Base-by-base conservation (phyloP, 2,113 vertebrate species). In the Cebidichthys violaceus region DNA sequence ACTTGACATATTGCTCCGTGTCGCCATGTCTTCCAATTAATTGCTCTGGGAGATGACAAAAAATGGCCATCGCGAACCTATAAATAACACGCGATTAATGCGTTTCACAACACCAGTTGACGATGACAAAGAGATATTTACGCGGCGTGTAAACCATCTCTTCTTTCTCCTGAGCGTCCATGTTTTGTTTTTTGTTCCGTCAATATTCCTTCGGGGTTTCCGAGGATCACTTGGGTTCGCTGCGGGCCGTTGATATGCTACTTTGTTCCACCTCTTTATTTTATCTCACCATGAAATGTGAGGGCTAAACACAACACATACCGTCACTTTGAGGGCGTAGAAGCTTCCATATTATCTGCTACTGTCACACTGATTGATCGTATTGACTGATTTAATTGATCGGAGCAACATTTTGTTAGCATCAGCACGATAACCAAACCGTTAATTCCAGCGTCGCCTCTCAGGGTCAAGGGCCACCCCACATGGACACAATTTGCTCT, bases 81-180 rank as follows among this genome's bases (percentile, higher is more conserved):
- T 87, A 88, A 84, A 88, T 81, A 88, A 77, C 76, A 3, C 43
- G 52, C 86, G 86, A 90, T 64, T 87, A 81, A 86, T 78, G 77
- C 62, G 55, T 81, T 88, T 81, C 77, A 35, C 67, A 61, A 77
- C 79, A 61, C 15, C 50, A 50, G 54, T 80, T 82, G 87, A 90
- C 70, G 60, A 77, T 11, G 69, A 69, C 54, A 14, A 29, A 62
- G 20, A 62, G 45, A 70, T 64, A 75, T 68, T 62, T 65, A 70
- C 27, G 29, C 61, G 73, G 27, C 1, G 18, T 11, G 41, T 8
- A 9, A 27, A 78, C 18, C 11, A 4, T 76, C 70, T 37, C 45
- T 35, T 62, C 8, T 13, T 55, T 55, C 39, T 43, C 29, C 29
- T 67, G 22, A 55, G 50, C 57, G 33, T 79, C 10, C 11, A 22